phyloP scores from a whole-genome alignment of 1,140 invertebrate species.

The Matsumurasca onukii region DNA sequence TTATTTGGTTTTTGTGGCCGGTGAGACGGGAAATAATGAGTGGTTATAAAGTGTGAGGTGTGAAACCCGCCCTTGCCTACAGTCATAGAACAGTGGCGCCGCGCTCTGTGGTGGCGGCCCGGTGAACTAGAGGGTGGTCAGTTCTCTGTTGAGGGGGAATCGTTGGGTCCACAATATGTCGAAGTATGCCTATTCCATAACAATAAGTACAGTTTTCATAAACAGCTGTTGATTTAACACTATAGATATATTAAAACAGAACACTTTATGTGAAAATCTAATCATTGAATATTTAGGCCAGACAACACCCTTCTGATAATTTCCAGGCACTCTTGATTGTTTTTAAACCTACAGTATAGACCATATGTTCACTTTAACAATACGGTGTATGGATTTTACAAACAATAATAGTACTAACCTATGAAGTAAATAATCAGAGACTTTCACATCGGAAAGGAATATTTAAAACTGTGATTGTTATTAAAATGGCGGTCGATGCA shows the following conservation, averaged over 20 bases:
- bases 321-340: no score
- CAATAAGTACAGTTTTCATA: neutral
- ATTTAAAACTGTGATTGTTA: no score
- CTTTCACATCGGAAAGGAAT: no score
- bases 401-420: no score
- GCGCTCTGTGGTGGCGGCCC: neutral
- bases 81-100: constrained; percentile 10
- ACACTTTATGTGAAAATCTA: neutral
- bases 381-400: no score
- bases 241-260: neutral
- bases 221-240: neutral
- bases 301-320: no score
- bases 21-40: constrained; percentile 18
- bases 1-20: constrained; percentile 23
- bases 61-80: constrained; percentile 17
- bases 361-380: no score
- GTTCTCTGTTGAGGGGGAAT: neutral
- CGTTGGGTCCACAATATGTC: neutral
- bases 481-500: constrained; percentile 40
- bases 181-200: neutral
- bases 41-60: constrained; percentile 21
- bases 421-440: no score
- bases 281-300: neutral
- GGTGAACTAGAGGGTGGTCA: constrained; percentile 17
- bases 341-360: no score